phyloP scores from a whole-genome alignment of 2,113 vertebrate genomes.

The Chaetorhynchus papuensis region DNA sequence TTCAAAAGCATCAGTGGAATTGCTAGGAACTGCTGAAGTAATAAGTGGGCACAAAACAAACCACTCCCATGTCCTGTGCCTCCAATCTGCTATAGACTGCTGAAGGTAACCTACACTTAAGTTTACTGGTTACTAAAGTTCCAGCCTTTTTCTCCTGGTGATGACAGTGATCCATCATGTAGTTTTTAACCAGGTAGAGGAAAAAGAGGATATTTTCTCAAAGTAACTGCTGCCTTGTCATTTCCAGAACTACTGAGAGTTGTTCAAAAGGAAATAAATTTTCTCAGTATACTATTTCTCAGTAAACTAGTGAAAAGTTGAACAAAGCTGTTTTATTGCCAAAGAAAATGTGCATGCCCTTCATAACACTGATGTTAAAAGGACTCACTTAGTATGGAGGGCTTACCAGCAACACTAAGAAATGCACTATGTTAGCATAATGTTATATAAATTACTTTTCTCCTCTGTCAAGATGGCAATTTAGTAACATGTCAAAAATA shows the following conservation, averaged over 20 bases:
- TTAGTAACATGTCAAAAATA: background rate
- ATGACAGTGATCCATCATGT: background rate
- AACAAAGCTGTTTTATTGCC: background rate
- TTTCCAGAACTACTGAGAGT: background rate
- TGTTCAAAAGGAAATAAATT: background rate
- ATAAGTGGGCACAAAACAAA: background rate
- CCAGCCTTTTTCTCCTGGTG: background rate
- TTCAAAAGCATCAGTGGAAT: background rate
- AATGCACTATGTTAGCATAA: background rate
- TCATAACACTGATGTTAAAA: background rate
- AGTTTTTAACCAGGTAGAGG: background rate
- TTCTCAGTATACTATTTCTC: background rate
- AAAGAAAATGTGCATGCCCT: background rate
- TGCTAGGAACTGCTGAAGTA: background rate
- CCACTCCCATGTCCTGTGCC: accelerated
- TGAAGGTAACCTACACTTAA: background rate
- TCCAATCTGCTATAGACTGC: background rate
- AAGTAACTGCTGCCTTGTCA: background rate
- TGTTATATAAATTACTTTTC: background rate
- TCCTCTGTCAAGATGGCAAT: background rate
- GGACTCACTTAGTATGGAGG: background rate
- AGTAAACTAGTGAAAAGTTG: background rate
- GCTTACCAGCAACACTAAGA: background rate
- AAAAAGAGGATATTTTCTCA: background rate
- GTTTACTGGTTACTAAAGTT: background rate